Base-by-base conservation (phyloP, 1,140 invertebrate species). In the Cataglyphis hispanica region DNA sequence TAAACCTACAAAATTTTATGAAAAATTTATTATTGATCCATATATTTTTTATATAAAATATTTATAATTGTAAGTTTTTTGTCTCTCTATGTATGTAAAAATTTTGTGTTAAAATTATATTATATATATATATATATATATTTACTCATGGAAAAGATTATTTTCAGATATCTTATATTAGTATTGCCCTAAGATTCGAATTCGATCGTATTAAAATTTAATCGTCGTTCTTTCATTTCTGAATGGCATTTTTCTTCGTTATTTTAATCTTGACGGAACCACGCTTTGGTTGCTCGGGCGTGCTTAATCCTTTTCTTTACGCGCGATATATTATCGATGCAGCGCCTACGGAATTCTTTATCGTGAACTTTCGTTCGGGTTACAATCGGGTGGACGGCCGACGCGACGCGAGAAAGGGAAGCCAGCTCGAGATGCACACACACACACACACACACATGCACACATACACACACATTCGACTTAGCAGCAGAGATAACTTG, bases 291-390 rank as follows among this genome's bases (percentile, higher is more conserved):
- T 16, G 53, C 46, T 63, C 27, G 61, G 88, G 40, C 76, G 74
- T 60, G 87, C 87, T 89, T 90, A 90, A 90, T 90, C 88, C 88
- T 75, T 70, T 80, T 90, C 60, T 89, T 90, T 90, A 89, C 87
- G 88, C 61, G 80, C 87, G 88, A 89, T 89, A 90, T 74, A 89
- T 90, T 90, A 87, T 87, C 85, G 67, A 84, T 37, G 37, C 56
- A 72, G 77, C 84, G 88, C 74, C 88, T 80, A 90, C 69, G 50
- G 75, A 84, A 89, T 89, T 89, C 87, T 90, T 87, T 72, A 86
- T 87, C 78, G 61, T 84, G 75, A 84, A 89, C 27, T 34, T 70
- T 22, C 25, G 56, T 53, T 56, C 43, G 46, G 56, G 46, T 50
- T 34, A 60, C n/a, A 67, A 83, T 74, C 19, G 53, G 60, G 8